Evolutionary conservation across 2,113 vertebrate genomes (phyloP).

Genomic region (Pholis gunnellus): DNA sequence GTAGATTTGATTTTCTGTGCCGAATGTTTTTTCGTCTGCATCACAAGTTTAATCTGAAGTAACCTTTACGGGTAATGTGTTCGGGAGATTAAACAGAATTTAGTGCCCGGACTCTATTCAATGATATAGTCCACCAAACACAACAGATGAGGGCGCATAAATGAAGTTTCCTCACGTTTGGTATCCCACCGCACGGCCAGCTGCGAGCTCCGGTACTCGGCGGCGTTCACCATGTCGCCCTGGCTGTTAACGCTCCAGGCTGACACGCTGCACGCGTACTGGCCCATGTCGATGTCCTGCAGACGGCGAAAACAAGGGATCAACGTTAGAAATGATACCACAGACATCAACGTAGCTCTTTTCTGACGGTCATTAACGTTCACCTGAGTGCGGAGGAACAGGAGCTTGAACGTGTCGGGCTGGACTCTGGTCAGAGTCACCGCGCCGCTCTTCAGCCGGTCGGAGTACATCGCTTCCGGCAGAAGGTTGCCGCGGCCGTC

Average conservation of each 20-base stretch:
- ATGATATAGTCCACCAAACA: background rate
- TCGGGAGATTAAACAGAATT: background rate
- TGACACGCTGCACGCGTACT: constrained; percentile 88
- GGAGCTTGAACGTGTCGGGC: constrained; percentile 87
- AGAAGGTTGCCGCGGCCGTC: constrained; percentile 87
- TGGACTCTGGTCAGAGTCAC: constrained; percentile 85
- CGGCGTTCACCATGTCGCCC: constrained; percentile 84
- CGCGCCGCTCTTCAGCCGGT: constrained; percentile 83
- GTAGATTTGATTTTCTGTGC: background rate
- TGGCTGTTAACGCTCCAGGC: constrained; percentile 85
- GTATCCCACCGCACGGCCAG: constrained; percentile 86
- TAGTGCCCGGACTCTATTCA: background rate
- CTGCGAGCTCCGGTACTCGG: constrained; percentile 82
- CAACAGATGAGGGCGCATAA: background rate
- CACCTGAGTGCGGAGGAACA: constrained; percentile 87
- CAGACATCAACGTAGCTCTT: too few relatives aligned
- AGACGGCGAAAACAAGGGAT: accelerated
- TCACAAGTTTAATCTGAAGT: background rate
- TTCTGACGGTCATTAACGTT: background rate
- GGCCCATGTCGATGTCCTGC: constrained; percentile 89
- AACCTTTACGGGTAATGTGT: background rate
- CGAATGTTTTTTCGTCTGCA: background rate
- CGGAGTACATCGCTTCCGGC: constrained; percentile 78
- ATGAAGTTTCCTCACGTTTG: constrained; percentile 85
- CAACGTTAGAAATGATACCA: background rate